Evolutionary conservation across 2,113 vertebrate species (phyloP), one percentile per base, ranked within the genome.

Genomic region (Ammospiza caudacuta): DNA sequence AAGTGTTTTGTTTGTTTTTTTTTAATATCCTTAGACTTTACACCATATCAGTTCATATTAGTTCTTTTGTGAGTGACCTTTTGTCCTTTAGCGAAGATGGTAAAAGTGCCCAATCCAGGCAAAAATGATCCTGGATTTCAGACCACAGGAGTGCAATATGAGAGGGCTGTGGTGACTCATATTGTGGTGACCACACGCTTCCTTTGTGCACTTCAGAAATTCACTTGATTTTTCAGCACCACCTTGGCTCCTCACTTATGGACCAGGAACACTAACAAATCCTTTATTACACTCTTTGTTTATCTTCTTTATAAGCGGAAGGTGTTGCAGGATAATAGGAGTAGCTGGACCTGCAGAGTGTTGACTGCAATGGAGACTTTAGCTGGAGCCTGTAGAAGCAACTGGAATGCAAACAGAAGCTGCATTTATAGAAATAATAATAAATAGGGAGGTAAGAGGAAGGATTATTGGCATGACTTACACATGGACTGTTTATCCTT

Each of bases 81-180:
- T 94, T 61, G 41, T 68, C 91, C 77, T 95, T 94, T 64, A 82
- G 87, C 96, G 72, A 41, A 43, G 46, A 73, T 24, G 15, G 13
- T 63, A 61, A 74, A 83, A 66, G 6, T 52, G 25, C 28, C 43
- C 44, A 64, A 41, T 66, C 4, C 27, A 46, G n/a, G 12, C 27
- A 84, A 91, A 92, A 75, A 33, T 8, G 1, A 54, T 67, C 51
- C 68, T 43, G 49, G 57, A 58, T 51, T 92, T 83, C 69, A 93
- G 43, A 66, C 20, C 24, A 54, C 29, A 76, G 33, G 58, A 61
- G 15, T 78, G 64, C 43, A 74, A 59, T 31, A 9, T 21, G 72
- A 92, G 68, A 47, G 8, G 25, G 8, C 20, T 68, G 37, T 27
- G n/a, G 52, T 81, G 29, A 82, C 46, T 82, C 67, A 39, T 39